Conservation (phyloP, 1,140 invertebrate species). For the Bradynema listronoti region DNA sequence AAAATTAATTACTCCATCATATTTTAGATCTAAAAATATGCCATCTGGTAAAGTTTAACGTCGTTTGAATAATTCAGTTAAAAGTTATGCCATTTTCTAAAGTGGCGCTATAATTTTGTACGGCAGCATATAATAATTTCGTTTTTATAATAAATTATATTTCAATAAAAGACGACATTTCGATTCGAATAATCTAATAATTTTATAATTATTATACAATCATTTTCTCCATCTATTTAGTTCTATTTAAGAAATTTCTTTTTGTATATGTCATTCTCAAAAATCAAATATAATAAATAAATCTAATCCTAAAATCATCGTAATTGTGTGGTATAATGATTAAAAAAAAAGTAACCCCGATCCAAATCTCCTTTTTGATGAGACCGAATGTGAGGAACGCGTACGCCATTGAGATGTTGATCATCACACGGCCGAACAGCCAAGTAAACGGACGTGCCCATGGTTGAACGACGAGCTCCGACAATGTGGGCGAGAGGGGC, state of each 20-base stretch:
- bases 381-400: conserved; percentile 56
- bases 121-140: too few species aligned
- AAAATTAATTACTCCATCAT: too few species aligned
- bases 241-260: conserved; percentile 3
- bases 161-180: too few species aligned
- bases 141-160: too few species aligned
- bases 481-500: too few species aligned
- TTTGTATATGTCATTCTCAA: not conserved
- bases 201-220: not conserved
- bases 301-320: not conserved
- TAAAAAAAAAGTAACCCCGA: conserved; percentile 37
- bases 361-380: conserved; percentile 56
- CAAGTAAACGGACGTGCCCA: conserved; percentile 43
- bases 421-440: conserved; percentile 50
- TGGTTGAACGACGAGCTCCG: conserved; percentile 35
- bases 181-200: not conserved
- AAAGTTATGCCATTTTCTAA: too few species aligned
- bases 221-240: not conserved
- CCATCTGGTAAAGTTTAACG: too few species aligned
- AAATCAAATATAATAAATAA: not conserved
- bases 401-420: conserved; percentile 54
- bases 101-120: too few species aligned
- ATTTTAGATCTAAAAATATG: too few species aligned
- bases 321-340: conserved; percentile 1
- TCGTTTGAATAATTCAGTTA: too few species aligned